Base-by-base conservation (phyloP, 2,797 vertebrate genomes). In the Ficedula albicollis region DNA sequence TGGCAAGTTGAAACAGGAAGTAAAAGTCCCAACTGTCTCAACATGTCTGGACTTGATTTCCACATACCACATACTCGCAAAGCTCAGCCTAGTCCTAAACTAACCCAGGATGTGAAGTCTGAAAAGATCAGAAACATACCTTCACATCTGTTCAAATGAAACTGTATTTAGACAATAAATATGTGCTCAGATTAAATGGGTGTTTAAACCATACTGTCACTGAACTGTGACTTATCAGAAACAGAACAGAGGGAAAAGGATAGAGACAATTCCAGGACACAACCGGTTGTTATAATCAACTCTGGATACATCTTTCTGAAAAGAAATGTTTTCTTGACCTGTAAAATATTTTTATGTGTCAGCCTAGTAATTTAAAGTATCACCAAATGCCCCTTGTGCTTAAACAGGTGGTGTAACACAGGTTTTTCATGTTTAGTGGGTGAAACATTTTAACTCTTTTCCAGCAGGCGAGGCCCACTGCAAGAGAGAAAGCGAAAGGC, bases 41-140 rank as follows among this genome's bases (percentile, higher is more conserved):
- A 69, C 83, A 56, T 55, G 87, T 73, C 91, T 38, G 39, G 68
- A 38, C 80, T 87, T 87, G 88, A 77, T 60, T 93, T 95, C 74
- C 27, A 59, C 48, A 44, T 8, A 29, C 10, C 70, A 59, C 3
- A 1, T 11, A 23, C 13, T 82, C 76, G 36, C 32, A 83, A 85
- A 91, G 21, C 68, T 87, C 79, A 66, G 56, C 36, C 52, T 68
- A 67, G 30, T 56, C 49, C 39, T 75, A 60, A 66, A 68, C 9
- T 30, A 91, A 76, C 3, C 10, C 44, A 59, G 56, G 26, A 44
- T 3, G 0, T 39, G 34, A 72, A 88, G 43, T 68, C 46, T 77
- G 34, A 56, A 73, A 80, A 58, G 6, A 84, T 34, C 25, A 48
- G 49, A 64, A 67, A 69, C 2, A 22, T 18, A 75, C 11, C 26